Evolutionary conservation across 2,888 invertebrate species (phyloP), one percentile per base, ranked within the genome.

Genomic region (Lymantria dispar): DNA sequence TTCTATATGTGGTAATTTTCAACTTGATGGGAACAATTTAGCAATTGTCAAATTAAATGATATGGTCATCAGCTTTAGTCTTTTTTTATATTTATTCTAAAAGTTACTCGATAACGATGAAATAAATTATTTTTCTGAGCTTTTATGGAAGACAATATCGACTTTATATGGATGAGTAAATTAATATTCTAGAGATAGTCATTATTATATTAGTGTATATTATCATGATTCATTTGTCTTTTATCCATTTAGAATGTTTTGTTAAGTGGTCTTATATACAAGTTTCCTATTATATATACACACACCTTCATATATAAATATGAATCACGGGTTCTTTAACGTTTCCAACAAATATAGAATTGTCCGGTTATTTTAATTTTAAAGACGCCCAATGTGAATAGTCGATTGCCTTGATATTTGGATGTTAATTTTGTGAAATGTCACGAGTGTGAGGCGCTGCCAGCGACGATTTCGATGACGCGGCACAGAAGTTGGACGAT

Each of bases 371-470:
- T 39, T 63, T 62, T 70, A 70, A 66, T 62, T 60, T 67, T 70
- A 72, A 72, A 80, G 64, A 68, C 64, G 63, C 65, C 54, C 49
- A 62, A 62, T 64, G 58, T 69, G 61, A 75, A 66, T 73, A 82
- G 81, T 73, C 52, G 87, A 64, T 78, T 69, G 67, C 88, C 88
- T 88, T 88, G 88, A 84, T 86, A 88, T 87, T 88, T 83, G 67
- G 74, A 61, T 66, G 74, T 74, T 70, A 71, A 74, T 75, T 77
- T 70, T 64, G 60, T 76, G 78, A 74, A 83, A 84, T 84, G 83
- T 83, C 83, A 82, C 64, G 68, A 64, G 60, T 61, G 58, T 50
- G 57, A 44, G 44, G 10, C 31, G 36, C 43, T 33, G 30, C 14
- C 10, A 33, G 37, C 42, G 22, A 52, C 48, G n/a, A n/a, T 48